Base-by-base conservation (phyloP, 2,888 invertebrate species). In the Cheilosia vulpina region DNA sequence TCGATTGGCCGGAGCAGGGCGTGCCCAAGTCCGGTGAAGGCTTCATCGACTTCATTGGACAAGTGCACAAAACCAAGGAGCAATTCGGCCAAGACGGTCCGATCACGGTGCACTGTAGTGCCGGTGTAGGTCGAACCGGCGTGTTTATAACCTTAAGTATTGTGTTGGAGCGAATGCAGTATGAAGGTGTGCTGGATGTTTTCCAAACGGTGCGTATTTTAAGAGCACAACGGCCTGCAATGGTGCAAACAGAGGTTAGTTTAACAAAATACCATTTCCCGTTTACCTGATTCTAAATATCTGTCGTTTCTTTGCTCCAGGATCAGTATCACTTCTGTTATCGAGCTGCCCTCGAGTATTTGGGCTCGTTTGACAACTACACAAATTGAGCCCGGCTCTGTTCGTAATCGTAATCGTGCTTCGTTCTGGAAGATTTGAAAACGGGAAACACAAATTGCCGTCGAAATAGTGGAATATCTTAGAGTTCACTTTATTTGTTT, bases 291-390 rank as follows among this genome's bases (percentile, higher is more conserved):
- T 9, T 34, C 11, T n/a, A 19, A 60, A 17, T 19, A 31, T 50
- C 15, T 11, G 11, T 11, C n/a, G 1, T 31, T 19, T 66, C 45
- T 72, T 13, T 17, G 88, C 87, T 93, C 38, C 93, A 98, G 97
- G 99, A 99, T 94, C 99, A 99, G 93, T 99, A 99, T 93, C 98
- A 99, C 93, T 99, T 99, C 94, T 99, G 99, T 93, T 99, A 99
- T 93, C 96, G 98, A 89, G 99, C 99, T 84, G 98, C 99, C 89
- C 94, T 99, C 92, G 99, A 99, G 92, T 99, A 99, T 93, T 95
- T 99, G 92, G 98, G 98, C 89, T 98, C 98, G 27, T 99, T 99
- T 93, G 98, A 99, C 93, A 98, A 99, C 93, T 97, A 97, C 93
- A 95, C 97, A 92, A 97, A 96, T 94, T 97, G 95, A 96, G 52